phyloP scores from a whole-genome alignment of 2,113 vertebrate species.

The Hippolais icterina region DNA sequence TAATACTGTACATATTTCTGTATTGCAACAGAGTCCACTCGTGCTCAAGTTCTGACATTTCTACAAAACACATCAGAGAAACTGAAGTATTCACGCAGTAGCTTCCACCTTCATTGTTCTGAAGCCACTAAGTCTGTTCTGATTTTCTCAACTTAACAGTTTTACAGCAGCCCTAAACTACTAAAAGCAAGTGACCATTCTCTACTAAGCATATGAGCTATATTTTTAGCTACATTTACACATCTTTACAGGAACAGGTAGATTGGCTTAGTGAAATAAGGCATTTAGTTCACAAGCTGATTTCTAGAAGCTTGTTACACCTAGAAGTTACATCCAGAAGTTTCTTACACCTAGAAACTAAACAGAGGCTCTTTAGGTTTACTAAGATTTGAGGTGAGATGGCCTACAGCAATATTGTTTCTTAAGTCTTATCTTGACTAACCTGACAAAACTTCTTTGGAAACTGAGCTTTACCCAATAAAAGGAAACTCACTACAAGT shows the following conservation, averaged over 20 bases:
- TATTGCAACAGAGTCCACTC: not conserved
- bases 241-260: not conserved
- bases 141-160: not conserved
- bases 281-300: not conserved
- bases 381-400: not conserved
- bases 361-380: not conserved
- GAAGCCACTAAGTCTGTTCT: not conserved
- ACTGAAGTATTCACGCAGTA: not conserved
- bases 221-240: not conserved
- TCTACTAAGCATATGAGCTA: not conserved
- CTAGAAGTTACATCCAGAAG: too few relatives aligned
- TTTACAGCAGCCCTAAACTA: not conserved
- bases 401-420: not conserved
- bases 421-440: not conserved
- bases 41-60: not conserved
- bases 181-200: not conserved
- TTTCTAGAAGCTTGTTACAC: too few relatives aligned
- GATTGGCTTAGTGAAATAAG: not conserved
- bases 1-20: not conserved
- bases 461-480: not conserved
- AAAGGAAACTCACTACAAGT: not conserved
- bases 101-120: not conserved
- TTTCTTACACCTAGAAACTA: not conserved
- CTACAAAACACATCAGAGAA: not conserved
- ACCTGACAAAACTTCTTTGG: not conserved